These are phyloP conservation scores for Cariama cristata DNA, from an alignment of 2,113 vertebrate genomes.

Conservation along the genomic window DNA sequence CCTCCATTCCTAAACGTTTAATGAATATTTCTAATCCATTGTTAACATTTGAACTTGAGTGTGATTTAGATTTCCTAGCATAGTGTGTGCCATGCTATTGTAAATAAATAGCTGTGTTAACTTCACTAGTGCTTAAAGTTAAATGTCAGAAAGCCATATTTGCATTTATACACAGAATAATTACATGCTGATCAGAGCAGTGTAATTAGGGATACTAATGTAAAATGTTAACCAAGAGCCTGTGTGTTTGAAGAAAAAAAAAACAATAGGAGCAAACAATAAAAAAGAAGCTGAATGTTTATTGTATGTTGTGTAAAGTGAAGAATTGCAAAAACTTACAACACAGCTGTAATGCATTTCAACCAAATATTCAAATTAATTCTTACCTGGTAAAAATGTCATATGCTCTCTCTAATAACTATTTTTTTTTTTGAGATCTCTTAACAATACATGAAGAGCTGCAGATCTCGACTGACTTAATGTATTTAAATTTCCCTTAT, in stretches of 20 bases:
- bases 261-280: background rate
- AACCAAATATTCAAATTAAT: background rate
- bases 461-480: background rate
- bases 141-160: conserved; percentile 43
- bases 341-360: background rate
- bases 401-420: background rate
- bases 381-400: background rate
- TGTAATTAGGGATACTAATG: conserved; percentile 15
- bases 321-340: background rate
- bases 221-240: conserved; percentile 26
- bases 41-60: conserved; percentile 48
- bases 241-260: background rate
- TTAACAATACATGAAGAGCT: background rate
- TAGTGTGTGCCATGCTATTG: background rate
- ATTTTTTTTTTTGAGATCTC: background rate
- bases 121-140: background rate
- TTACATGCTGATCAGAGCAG: conserved; percentile 15
- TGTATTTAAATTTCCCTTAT: conserved; percentile 38
- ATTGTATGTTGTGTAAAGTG: background rate
- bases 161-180: conserved; percentile 39
- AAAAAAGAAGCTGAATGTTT: background rate
- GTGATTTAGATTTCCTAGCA: background rate
- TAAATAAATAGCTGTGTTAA: conserved; percentile 37
- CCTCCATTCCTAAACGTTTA: background rate
- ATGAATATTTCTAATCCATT: conserved; percentile 29